Percentiles rank a stretch among this genome's conserved stretches.
phyloP scores from a whole-genome alignment of 1,140 invertebrate genomes.

The Calliopsis andreniformis region DNA sequence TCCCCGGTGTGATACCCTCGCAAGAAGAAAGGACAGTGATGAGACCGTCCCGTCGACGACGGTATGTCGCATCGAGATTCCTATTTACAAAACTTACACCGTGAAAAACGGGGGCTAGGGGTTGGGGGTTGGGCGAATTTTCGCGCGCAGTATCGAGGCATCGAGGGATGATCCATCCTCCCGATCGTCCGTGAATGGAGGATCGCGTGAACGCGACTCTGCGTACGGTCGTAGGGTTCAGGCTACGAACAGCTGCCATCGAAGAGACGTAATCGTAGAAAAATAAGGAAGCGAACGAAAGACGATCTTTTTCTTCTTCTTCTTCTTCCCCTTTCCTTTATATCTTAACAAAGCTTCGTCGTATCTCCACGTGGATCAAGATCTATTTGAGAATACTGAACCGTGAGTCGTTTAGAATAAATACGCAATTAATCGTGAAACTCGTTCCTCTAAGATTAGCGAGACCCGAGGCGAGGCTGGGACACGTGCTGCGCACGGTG shows the following conservation, averaged over 20 bases:
- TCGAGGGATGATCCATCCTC: slow-evolving; percentile 22
- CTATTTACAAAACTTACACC: slow-evolving; percentile 50
- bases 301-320: slow-evolving; percentile 14
- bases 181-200: slow-evolving; percentile 31
- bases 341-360: neutral
- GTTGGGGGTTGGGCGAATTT: slow-evolving; percentile 1
- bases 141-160: slow-evolving; percentile 31
- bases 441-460: slow-evolving; percentile 1
- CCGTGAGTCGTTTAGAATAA: slow-evolving; percentile 20
- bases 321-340: neutral
- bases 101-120: neutral
- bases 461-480: slow-evolving; percentile 13
- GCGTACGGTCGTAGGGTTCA: slow-evolving; percentile 22
- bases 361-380: neutral
- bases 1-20: slow-evolving; percentile 2
- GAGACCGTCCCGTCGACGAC: slow-evolving; percentile 7
- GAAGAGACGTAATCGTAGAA: slow-evolving; percentile 29
- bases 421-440: slow-evolving; percentile 3
- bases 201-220: slow-evolving; percentile 37
- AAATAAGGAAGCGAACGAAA: neutral
- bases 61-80: slow-evolving; percentile 7
- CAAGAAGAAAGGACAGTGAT: slow-evolving; percentile 5
- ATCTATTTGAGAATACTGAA: neutral
- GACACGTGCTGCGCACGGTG: neutral
- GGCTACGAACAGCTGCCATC: slow-evolving; percentile 24